A percentile compares a stretch with the other conserved stretches of the same genome.
Evolutionary conservation across 2,888 invertebrate species (phyloP).

Genomic region (Galeruca laticollis): DNA sequence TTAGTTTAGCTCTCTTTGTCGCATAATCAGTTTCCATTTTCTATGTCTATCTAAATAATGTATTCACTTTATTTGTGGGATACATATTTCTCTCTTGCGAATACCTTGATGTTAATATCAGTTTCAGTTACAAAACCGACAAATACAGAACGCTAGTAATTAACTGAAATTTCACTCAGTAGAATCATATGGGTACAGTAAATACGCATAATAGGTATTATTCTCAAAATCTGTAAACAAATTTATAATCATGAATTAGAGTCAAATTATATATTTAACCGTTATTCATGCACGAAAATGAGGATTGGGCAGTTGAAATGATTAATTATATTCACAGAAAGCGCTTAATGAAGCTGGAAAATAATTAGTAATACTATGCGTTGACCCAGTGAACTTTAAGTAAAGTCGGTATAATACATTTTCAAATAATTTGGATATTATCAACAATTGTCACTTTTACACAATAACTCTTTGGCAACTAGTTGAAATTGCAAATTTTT

Average conservation of each 20-base stretch:
- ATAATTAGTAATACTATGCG: not conserved
- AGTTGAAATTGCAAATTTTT: no score
- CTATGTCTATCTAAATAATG: no score
- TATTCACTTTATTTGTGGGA: no score
- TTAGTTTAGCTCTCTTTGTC: no score
- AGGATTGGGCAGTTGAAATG: not conserved
- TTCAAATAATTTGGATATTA: no score
- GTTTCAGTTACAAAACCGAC: not conserved
- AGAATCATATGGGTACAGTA: not conserved
- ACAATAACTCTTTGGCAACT: no score
- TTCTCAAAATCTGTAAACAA: not conserved
- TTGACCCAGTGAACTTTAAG: not conserved
- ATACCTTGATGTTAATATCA: not conserved
- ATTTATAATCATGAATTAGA: not conserved
- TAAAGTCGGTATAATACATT: not conserved
- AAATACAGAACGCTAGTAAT: not conserved
- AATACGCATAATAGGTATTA: not conserved
- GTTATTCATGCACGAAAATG: not conserved
- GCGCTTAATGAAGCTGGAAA: not conserved
- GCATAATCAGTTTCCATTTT: no score
- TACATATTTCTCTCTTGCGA: no score
- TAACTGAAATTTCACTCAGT: not conserved
- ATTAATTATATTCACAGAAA: not conserved
- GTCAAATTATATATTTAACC: not conserved
- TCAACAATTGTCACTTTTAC: no score